Evolutionary conservation across 2,113 vertebrate species (phyloP).

Genomic region (Numenius arquata): DNA sequence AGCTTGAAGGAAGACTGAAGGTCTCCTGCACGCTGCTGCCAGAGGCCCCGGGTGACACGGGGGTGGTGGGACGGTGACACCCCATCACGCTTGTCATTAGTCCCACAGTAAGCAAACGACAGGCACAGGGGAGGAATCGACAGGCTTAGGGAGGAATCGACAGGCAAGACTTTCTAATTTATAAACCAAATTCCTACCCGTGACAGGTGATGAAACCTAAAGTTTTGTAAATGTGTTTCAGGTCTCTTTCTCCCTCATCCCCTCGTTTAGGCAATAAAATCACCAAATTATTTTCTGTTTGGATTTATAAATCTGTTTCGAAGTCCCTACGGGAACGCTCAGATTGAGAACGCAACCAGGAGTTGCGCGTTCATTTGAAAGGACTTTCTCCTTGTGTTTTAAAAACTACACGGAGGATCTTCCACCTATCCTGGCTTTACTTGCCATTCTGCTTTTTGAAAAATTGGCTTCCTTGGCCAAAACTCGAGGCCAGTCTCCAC

Average conservation of each 20-base stretch:
- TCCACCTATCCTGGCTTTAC: not conserved
- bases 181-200: not conserved
- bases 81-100: not conserved
- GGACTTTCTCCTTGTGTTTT: not conserved
- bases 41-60: not conserved
- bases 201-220: not conserved
- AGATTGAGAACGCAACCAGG: not conserved
- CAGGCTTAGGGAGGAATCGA: not conserved
- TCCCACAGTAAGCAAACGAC: not conserved
- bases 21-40: not conserved
- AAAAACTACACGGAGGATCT: not conserved
- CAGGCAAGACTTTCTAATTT: not conserved
- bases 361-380: not conserved
- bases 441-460: not conserved
- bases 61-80: not conserved
- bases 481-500: not conserved
- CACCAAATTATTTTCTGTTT: not conserved
- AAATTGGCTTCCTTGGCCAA: not conserved
- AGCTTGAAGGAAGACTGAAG: not conserved
- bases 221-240: not conserved
- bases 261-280: not conserved
- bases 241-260: not conserved
- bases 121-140: not conserved
- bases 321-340: not conserved
- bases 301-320: not conserved